Evolutionary conservation across 2,797 vertebrate species (phyloP).

Genomic region (Apogon hyalosoma): DNA sequence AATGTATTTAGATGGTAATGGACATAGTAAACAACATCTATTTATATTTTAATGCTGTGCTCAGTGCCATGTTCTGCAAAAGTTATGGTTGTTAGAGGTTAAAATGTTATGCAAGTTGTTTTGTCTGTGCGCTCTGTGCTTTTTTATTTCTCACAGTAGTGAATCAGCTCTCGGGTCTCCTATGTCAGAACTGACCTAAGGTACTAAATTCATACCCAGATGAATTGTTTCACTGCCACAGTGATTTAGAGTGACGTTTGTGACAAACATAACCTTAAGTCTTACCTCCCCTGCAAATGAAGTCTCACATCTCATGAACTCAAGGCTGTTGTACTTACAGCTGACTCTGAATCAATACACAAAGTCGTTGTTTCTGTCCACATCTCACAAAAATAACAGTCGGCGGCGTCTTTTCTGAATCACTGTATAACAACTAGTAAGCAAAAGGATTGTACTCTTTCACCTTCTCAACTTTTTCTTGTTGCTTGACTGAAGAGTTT

Average conservation of each 20-base stretch:
- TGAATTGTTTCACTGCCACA: constrained; percentile 3
- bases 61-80: background rate
- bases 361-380: background rate
- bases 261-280: constrained; percentile 37
- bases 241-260: constrained; percentile 35
- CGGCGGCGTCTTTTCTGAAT: background rate
- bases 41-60: background rate
- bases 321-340: constrained; percentile 5
- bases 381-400: constrained; percentile 6
- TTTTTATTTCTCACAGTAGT: constrained; percentile 1
- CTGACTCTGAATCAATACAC: constrained; percentile 7
- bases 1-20: constrained; percentile 24
- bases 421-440: background rate
- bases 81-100: constrained; percentile 2
- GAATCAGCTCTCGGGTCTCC: constrained; percentile 27
- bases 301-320: constrained; percentile 16
- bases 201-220: constrained; percentile 22
- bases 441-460: background rate
- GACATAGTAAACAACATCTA: background rate
- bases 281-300: constrained; percentile 13
- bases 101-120: constrained; percentile 5
- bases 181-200: constrained; percentile 29
- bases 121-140: background rate
- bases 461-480: background rate
- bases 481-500: too few species aligned